These are phyloP conservation scores for Cheilosia vernalis DNA, from an alignment of 2,888 invertebrate genomes.

Conservation along the genomic window DNA sequence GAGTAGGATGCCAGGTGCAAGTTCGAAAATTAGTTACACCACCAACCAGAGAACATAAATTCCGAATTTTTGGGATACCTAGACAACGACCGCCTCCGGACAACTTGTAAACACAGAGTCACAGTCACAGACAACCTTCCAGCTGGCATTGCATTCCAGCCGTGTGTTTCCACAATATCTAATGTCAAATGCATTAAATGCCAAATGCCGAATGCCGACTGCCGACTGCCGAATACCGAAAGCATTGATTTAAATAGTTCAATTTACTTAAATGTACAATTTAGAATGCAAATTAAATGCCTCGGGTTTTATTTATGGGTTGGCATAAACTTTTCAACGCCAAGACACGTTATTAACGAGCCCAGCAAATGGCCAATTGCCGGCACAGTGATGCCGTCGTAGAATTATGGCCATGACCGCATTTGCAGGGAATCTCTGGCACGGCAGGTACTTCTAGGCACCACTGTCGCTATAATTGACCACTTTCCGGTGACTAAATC, in stretches of 20 bases:
- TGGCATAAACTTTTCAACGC: slow-evolving; percentile 71
- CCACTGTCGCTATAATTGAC: slow-evolving; percentile 69
- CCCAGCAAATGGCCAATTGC: slow-evolving; percentile 43
- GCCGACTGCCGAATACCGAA: slow-evolving; percentile 24
- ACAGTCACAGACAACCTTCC: slow-evolving; percentile 51
- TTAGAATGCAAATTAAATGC: slow-evolving; percentile 75
- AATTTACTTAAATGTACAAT: slow-evolving; percentile 74
- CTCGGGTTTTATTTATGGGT: slow-evolving; percentile 67
- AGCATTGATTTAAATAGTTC: slow-evolving; percentile 74
- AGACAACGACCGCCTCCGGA: slow-evolving; percentile 57
- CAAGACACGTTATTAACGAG: slow-evolving; percentile 67
- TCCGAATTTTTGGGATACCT: slow-evolving; percentile 68
- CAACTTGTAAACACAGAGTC: slow-evolving; percentile 10
- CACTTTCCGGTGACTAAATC: slow-evolving; percentile 70
- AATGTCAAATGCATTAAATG: slow-evolving; percentile 56
- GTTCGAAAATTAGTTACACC: slow-evolving; percentile 40
- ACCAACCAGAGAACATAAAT: slow-evolving; percentile 33
- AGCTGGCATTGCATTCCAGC: slow-evolving; percentile 26
- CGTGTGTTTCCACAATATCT: slow-evolving; percentile 26
- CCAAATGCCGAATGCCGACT: neutral
- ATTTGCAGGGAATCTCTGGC: slow-evolving; percentile 15
- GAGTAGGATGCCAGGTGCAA: slow-evolving; percentile 61
- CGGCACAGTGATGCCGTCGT: slow-evolving; percentile 39
- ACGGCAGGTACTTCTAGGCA: slow-evolving; percentile 46
- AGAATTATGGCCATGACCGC: slow-evolving; percentile 24